These are phyloP conservation scores for Stenodema calcarata DNA, from an alignment of 2,888 invertebrate genomes.

Conservation along the genomic window DNA sequence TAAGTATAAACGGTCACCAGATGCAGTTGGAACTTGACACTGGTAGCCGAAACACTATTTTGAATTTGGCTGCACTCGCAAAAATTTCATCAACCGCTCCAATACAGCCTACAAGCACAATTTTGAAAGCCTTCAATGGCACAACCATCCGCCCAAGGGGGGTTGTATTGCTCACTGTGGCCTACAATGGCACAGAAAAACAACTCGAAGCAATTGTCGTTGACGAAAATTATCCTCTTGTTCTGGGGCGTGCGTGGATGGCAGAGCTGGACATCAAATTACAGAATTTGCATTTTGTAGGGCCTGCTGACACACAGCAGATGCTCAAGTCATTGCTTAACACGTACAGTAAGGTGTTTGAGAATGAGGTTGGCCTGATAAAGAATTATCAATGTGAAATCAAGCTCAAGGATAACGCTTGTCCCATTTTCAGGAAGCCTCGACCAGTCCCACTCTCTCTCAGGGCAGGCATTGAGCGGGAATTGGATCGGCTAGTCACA, in stretches of 20 bases:
- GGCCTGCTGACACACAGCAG: not conserved
- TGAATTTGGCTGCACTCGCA: not conserved
- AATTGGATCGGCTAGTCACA: not conserved
- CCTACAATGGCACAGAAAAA: not conserved
- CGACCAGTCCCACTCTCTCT: constrained; percentile 19
- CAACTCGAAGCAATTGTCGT: not conserved
- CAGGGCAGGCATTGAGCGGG: not conserved
- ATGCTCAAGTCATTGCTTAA: not conserved
- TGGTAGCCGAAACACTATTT: not conserved
- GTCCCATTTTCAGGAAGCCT: not conserved
- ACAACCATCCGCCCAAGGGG: not conserved
- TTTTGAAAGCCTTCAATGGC: not conserved
- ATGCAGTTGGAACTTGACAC: not conserved
- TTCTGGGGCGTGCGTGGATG: constrained; percentile 7
- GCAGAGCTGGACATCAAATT: not conserved
- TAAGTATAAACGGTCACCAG: not conserved
- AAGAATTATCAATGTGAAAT: not conserved
- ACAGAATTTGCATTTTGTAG: not conserved
- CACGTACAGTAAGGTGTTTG: not conserved
- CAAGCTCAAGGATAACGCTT: not conserved
- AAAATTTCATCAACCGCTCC: not conserved
- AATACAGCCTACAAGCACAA: not conserved
- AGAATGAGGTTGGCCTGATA: not conserved
- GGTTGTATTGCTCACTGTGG: not conserved
- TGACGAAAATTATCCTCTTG: not conserved